These are phyloP conservation scores for Liopterus haemorrhoidalis DNA, from an alignment of 2,888 invertebrate species.

Conservation along the genomic window DNA sequence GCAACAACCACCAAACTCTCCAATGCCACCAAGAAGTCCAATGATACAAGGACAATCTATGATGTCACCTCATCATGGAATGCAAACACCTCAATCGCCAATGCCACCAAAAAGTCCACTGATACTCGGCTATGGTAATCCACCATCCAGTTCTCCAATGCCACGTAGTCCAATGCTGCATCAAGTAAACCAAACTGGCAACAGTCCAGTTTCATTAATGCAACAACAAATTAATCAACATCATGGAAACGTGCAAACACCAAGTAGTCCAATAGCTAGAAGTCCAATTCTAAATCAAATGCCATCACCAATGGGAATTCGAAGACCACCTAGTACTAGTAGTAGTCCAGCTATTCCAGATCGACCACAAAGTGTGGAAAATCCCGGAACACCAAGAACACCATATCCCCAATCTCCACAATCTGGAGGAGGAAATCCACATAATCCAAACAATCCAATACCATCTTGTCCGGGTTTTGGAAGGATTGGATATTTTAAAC, in stretches of 20 bases:
- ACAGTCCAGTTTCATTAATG: conserved; percentile 50
- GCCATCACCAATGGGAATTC: conserved; percentile 49
- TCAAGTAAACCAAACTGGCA: conserved; percentile 45
- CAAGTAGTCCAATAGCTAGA: conserved; percentile 38
- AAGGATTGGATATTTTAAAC: conserved; percentile 54
- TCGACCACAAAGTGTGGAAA: conserved; percentile 55
- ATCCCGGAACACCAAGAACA: conserved; percentile 51
- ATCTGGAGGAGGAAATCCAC: conserved; percentile 49
- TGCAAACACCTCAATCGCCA: conserved; percentile 45
- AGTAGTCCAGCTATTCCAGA: conserved; percentile 54
- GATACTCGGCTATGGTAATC: conserved; percentile 35
- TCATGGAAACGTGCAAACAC: conserved; percentile 45
- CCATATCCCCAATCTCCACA: conserved; percentile 39
- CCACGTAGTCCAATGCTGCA: conserved; percentile 55
- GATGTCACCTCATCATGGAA: conserved; percentile 45
- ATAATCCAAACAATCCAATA: conserved; percentile 53
- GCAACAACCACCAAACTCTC: conserved; percentile 49
- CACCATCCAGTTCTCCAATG: conserved; percentile 54
- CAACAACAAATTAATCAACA: conserved; percentile 44
- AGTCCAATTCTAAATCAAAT: conserved; percentile 45
- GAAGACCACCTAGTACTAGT: conserved; percentile 51
- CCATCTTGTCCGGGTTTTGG: conserved; percentile 56
- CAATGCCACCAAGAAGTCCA: conserved; percentile 52
- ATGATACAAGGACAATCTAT: conserved; percentile 42
- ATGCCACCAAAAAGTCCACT: conserved; percentile 47